phyloP scores from a whole-genome alignment of 2,797 vertebrate genomes.

The Tapera naevia region DNA sequence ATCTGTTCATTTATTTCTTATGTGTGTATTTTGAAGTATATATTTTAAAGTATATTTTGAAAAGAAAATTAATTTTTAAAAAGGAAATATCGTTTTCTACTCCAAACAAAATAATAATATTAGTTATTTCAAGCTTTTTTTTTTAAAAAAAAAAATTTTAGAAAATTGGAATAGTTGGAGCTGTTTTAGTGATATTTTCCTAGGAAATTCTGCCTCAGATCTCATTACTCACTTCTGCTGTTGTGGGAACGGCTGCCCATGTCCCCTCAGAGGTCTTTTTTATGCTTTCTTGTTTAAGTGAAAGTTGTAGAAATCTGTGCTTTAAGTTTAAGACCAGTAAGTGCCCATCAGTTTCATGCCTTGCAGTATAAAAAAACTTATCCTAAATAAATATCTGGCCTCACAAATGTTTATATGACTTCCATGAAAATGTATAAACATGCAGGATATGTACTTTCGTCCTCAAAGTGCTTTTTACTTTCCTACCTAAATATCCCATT shows the following conservation, averaged over 20 bases:
- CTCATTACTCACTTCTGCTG: neutral
- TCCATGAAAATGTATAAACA: neutral
- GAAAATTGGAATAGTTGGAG: neutral
- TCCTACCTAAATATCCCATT: neutral
- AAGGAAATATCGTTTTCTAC: constrained; percentile 12
- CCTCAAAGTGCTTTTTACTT: neutral
- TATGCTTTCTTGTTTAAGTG: neutral
- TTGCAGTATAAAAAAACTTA: neutral
- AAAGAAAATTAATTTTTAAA: constrained; percentile 6
- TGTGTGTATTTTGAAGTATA: neutral
- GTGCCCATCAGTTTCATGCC: neutral
- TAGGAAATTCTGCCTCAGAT: neutral
- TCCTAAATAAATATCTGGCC: neutral
- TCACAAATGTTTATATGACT: neutral
- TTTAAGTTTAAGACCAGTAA: neutral
- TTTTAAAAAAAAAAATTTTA: neutral
- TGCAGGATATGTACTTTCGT: neutral
- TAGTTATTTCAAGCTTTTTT: neutral
- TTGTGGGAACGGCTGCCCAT: neutral
- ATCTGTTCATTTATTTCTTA: neutral
- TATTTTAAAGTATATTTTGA: neutral
- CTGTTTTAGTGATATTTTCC: neutral
- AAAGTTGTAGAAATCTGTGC: neutral
- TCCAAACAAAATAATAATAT: neutral
- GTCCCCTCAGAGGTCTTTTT: neutral